Evolutionary conservation across 2,797 vertebrate species (phyloP), one percentile per base, ranked within the genome.

Genomic region (Liasis olivaceus): DNA sequence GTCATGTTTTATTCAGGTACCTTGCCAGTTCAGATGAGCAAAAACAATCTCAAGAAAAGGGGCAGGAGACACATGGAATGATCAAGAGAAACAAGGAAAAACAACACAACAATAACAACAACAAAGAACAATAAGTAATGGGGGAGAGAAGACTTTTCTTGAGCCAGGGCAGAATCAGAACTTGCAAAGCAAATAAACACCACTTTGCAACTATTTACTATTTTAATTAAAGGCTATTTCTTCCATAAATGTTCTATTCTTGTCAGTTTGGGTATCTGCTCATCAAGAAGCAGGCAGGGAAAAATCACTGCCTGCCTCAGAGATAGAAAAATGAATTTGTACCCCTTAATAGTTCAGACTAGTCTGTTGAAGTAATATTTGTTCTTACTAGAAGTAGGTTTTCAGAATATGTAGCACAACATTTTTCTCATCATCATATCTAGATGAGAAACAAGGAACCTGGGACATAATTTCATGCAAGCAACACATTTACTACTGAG

Each of bases 261-360:
- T 1, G n/a, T 88, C 58, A 51, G 62, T 6, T 66, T 91, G 64
- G 47, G 5, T 58, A 90, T 36, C 6, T 77, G 63, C 77, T 64
- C 66, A 58, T 22, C 85, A 77, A 72, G 36, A 26, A 85, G 92
- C 62, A 89, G 36, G 92, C 54, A 7, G 11, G 1, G 91, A 81
- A 58, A 17, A 22, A 28, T 15, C 42, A 72, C 60, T 92, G 93
- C 64, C 90, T 95, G 17, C 12, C 84, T 91, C 94, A 92, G 28
- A 93, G 90, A 89, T 94, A 93, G 20, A 94, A 93, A 94, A 64
- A 4, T 88, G 85, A 87, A 63, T 7, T 77, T 42, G 36, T 77
- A 42, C 7, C 72, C 36, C 72, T 77, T 77, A 9, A 77, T 42
- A 77, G 36, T 77, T 77, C 17, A 42, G 72, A 1, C 36, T 2